These are phyloP conservation scores for Meganola albula DNA, from an alignment of 2,888 invertebrate species.

Conservation along the genomic window DNA sequence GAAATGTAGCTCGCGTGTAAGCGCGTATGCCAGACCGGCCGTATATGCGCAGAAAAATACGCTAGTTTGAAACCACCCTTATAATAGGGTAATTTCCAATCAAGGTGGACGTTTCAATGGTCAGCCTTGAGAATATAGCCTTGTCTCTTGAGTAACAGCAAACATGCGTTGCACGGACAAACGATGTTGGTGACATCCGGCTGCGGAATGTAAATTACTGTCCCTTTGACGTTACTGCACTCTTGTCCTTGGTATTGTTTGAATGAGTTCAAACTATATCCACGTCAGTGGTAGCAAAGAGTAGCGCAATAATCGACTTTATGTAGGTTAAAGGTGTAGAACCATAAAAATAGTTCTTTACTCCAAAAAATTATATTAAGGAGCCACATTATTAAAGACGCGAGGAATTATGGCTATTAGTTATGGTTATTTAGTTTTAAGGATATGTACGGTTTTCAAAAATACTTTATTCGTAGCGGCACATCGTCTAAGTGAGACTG, in stretches of 20 bases:
- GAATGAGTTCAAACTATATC: slow-evolving; percentile 5
- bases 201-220: slow-evolving; percentile 61
- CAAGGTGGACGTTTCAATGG: slow-evolving; percentile 35
- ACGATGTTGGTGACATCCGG: slow-evolving; percentile 60
- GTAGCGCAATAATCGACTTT: too few relatives aligned
- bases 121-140: slow-evolving; percentile 30
- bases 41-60: slow-evolving; percentile 6
- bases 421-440: too few relatives aligned
- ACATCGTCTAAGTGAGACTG: too few relatives aligned
- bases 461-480: too few relatives aligned
- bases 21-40: slow-evolving; percentile 11
- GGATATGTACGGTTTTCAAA: too few relatives aligned
- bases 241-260: slow-evolving; percentile 51
- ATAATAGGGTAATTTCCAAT: slow-evolving; percentile 7
- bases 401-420: too few relatives aligned
- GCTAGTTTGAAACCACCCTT: slow-evolving; percentile 4
- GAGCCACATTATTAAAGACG: too few relatives aligned
- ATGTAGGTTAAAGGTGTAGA: too few relatives aligned
- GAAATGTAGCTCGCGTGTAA: slow-evolving; percentile 9
- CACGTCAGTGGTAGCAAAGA: neutral
- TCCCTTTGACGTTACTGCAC: slow-evolving; percentile 45
- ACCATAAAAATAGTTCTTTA: too few relatives aligned
- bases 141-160: slow-evolving; percentile 29
- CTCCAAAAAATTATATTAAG: too few relatives aligned
- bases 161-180: slow-evolving; percentile 50